Percentiles rank a stretch among this genome's conserved stretches.
phyloP scores from a whole-genome alignment of 2,113 vertebrate genomes.

The Coryphaenoides rupestris region DNA sequence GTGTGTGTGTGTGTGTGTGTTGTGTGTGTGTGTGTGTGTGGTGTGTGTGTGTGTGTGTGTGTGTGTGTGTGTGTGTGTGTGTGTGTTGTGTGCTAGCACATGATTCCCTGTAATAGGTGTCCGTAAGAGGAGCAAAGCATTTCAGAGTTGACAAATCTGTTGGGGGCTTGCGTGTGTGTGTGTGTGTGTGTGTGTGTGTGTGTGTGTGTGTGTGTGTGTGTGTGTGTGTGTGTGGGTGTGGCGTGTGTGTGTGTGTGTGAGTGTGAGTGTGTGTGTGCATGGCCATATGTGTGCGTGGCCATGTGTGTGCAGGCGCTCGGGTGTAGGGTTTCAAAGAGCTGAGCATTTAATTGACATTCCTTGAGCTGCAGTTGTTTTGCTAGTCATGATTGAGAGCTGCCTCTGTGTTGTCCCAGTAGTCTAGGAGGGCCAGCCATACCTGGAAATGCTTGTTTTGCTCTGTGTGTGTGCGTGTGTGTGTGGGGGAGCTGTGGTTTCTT shows the following conservation, averaged over 20 bases:
- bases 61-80: no score
- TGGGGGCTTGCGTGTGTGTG: slow-evolving; percentile 12
- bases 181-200: slow-evolving; percentile 23
- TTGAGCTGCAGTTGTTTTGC: slow-evolving; percentile 61
- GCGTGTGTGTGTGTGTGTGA: slow-evolving; percentile 27
- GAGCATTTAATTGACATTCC: slow-evolving; percentile 67
- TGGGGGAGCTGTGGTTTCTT: slow-evolving; percentile 39
- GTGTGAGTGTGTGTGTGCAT: slow-evolving; percentile 18
- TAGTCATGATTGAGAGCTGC: slow-evolving; percentile 58
- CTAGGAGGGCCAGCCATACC: slow-evolving; percentile 58
- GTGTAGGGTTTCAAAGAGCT: slow-evolving; percentile 60
- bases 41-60: no score
- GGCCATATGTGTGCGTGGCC: slow-evolving; percentile 36
- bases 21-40: no score
- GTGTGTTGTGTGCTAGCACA: slow-evolving; percentile 10
- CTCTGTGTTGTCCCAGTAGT: slow-evolving; percentile 56
- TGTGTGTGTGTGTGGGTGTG: slow-evolving; percentile 9
- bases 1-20: no score
- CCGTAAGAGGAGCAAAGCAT: slow-evolving; percentile 47
- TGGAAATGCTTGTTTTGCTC: slow-evolving; percentile 34
- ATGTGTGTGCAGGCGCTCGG: slow-evolving; percentile 43
- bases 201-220: slow-evolving; percentile 18
- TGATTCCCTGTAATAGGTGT: slow-evolving; percentile 27
- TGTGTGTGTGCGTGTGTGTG: slow-evolving; percentile 23
- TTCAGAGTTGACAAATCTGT: slow-evolving; percentile 37